Percentiles rank a stretch among this genome's conserved stretches.
Evolutionary conservation across 2,797 vertebrate genomes (phyloP).

Genomic region (Poecilia wingei): DNA sequence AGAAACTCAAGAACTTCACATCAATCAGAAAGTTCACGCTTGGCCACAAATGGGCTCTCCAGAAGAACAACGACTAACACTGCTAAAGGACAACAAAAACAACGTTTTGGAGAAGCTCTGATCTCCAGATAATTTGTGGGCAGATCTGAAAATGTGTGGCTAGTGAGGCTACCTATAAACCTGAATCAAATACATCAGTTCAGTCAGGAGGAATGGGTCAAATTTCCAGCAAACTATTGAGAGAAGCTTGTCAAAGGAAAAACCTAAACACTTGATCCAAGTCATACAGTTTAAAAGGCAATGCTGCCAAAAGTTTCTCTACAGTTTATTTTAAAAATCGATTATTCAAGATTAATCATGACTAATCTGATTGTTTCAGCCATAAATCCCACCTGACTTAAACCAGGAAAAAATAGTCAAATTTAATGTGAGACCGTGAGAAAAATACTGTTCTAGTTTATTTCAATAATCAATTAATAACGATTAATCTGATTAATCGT

Average conservation of each 20-base stretch:
- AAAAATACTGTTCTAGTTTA: background rate
- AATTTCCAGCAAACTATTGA: background rate
- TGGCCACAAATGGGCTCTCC: background rate
- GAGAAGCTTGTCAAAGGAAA: background rate
- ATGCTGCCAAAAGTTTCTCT: background rate
- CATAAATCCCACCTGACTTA: too few relatives aligned
- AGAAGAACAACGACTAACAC: background rate
- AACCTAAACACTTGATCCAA: background rate
- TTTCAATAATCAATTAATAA: background rate
- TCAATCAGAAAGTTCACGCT: background rate
- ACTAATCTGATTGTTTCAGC: too few relatives aligned
- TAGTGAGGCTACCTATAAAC: background rate
- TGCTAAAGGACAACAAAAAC: background rate
- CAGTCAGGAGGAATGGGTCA: background rate
- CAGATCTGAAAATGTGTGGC: background rate
- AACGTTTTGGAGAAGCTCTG: background rate
- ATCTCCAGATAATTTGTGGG: background rate
- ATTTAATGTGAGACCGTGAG: too few relatives aligned
- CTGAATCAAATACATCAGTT: background rate
- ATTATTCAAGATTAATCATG: background rate
- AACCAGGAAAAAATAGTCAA: too few relatives aligned
- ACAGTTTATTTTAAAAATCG: background rate
- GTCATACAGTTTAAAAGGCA: background rate
- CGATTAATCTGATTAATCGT: too few relatives aligned
- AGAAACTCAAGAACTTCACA: background rate